Conservation (phyloP, 2,797 vertebrate species). For the Malacoctenus gilli region DNA sequence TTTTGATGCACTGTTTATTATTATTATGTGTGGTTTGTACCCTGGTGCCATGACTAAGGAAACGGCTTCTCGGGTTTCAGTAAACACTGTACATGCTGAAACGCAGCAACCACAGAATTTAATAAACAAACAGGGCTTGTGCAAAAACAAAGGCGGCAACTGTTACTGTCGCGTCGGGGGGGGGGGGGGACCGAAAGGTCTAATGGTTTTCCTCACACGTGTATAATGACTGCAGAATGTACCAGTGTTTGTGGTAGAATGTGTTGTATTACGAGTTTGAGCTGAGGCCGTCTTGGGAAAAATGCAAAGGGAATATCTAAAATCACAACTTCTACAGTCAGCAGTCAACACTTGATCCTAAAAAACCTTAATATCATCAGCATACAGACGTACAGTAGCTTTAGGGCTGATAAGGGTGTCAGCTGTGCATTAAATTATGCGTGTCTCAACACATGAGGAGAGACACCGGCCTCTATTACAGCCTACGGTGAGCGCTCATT, state of each 20-base stretch:
- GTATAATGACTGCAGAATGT: constrained; percentile 5
- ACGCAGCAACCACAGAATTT: constrained; percentile 42
- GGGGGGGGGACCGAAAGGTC: background rate
- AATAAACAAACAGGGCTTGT: constrained; percentile 48
- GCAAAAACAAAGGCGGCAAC: constrained; percentile 19
- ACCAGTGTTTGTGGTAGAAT: constrained; percentile 9
- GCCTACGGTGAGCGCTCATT: constrained; percentile 26
- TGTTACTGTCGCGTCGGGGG: constrained; percentile 8
- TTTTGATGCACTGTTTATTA: constrained; percentile 57
- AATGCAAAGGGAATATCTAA: constrained; percentile 11
- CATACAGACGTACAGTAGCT: constrained; percentile 11
- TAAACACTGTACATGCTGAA: constrained; percentile 52
- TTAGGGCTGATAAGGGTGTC: constrained; percentile 1
- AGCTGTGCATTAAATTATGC: background rate
- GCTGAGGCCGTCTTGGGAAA: constrained; percentile 4
- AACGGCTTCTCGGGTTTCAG: constrained; percentile 61
- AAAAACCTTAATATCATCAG: too few species aligned
- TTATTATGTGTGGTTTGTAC: constrained; percentile 54
- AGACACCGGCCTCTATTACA: constrained; percentile 38
- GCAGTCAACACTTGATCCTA: too few species aligned
- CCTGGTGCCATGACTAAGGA: constrained; percentile 57
- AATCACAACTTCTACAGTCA: constrained; percentile 3
- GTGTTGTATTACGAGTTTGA: background rate
- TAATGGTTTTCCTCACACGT: constrained; percentile 10
- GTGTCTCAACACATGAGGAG: constrained; percentile 12